These are phyloP conservation scores for Papilio polytes DNA, from an alignment of 1,140 invertebrate species.

Conservation along the genomic window DNA sequence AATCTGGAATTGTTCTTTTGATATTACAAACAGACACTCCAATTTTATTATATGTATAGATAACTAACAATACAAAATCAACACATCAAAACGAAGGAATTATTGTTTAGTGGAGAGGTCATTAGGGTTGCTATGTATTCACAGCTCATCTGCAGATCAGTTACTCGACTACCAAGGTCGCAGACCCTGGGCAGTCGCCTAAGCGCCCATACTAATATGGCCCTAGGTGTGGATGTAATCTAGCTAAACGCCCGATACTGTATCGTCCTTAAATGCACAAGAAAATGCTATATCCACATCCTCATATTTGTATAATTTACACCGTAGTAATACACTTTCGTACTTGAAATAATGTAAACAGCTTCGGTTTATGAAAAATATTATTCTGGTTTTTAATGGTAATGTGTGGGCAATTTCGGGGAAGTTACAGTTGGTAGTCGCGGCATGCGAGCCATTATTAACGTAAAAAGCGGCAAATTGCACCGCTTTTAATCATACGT, in stretches of 20 bases:
- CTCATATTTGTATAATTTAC: not conserved
- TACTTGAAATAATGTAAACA: slow-evolving; percentile 26
- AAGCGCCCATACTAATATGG: no score
- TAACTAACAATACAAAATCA: not conserved
- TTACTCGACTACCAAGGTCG: no score
- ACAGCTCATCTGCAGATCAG: no score
- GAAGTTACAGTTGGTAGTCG: slow-evolving; percentile 40
- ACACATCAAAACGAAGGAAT: not conserved
- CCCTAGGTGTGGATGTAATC: no score
- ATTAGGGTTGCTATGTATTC: no score
- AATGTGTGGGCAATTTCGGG: slow-evolving; percentile 50
- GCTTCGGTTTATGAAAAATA: slow-evolving; percentile 38
- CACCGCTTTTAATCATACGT: slow-evolving; percentile 47
- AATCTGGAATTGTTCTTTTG: no score
- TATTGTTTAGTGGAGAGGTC: no score
- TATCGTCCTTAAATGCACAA: not conserved
- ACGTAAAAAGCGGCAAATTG: slow-evolving; percentile 48
- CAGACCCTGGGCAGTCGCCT: no score
- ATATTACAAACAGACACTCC: no score
- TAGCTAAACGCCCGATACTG: not conserved
- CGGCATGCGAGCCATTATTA: slow-evolving; percentile 46
- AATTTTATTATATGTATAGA: no score
- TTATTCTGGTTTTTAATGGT: slow-evolving; percentile 49
- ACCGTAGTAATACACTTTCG: not conserved
- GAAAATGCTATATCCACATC: not conserved